phyloP scores from a whole-genome alignment of 2,888 invertebrate genomes.

The Drosophila pseudotalamancana region DNA sequence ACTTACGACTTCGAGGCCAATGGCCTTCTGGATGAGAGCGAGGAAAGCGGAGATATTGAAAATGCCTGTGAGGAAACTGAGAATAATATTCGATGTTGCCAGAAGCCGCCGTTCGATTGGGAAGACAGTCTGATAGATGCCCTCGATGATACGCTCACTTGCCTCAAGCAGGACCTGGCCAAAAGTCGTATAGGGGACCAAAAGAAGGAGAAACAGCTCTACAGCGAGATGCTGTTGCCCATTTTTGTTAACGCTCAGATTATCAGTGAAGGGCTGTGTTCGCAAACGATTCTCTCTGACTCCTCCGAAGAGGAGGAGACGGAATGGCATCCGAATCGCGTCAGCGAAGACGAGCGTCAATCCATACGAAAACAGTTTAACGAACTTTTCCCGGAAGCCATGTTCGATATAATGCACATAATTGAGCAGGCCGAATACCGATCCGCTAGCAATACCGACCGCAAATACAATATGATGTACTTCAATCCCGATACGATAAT shows the following conservation, averaged over 20 bases:
- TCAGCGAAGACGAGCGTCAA: neutral
- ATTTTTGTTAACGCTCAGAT: neutral
- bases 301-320: conserved; percentile 3
- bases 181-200: neutral
- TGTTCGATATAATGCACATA: conserved; percentile 6
- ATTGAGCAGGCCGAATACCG: conserved; percentile 2
- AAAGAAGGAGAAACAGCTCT: neutral
- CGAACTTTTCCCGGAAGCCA: neutral
- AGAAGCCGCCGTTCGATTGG: conserved; percentile 5
- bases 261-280: neutral
- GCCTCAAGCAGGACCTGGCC: neutral
- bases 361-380: conserved; percentile 1
- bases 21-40: neutral
- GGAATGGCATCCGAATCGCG: neutral
- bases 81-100: neutral
- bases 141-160: neutral
- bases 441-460: neutral
- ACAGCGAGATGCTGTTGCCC: neutral
- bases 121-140: neutral
- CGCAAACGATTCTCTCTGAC: neutral
- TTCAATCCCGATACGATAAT: neutral
- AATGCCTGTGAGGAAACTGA: neutral
- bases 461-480: neutral
- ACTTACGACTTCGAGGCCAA: neutral
- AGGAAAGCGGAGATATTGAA: neutral